A percentile compares a stretch with the other conserved stretches of the same genome.
Conservation (phyloP, 2,888 invertebrate genomes). For the Cheilosia vulpina region DNA sequence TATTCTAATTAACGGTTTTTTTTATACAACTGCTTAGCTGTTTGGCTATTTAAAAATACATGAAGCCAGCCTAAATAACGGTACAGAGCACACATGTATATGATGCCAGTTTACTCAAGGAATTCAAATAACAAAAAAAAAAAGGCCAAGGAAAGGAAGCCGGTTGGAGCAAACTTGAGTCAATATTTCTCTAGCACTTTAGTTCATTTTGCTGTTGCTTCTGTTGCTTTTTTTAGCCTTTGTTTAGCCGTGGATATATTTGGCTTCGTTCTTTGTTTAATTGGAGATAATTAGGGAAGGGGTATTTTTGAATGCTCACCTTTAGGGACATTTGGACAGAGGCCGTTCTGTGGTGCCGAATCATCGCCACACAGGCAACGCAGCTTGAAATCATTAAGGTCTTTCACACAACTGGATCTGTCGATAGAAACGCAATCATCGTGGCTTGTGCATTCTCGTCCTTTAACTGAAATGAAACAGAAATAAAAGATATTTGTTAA, state of each 20-base stretch:
- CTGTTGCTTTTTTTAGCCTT: constrained; percentile 34
- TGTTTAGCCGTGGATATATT: constrained; percentile 6
- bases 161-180: constrained; percentile 30
- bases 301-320: constrained; percentile 83
- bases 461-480: constrained; percentile 82
- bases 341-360: constrained; percentile 87
- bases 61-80: constrained; percentile 39
- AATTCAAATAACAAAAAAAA: constrained; percentile 7
- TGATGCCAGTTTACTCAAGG: constrained; percentile 30
- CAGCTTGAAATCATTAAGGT: constrained; percentile 86
- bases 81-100: constrained; percentile 12
- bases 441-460: constrained; percentile 86
- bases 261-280: constrained; percentile 22
- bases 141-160: not conserved
- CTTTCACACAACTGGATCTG: constrained; percentile 87
- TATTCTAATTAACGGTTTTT: constrained; percentile 52
- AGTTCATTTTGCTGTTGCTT: constrained; percentile 22
- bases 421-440: constrained; percentile 87
- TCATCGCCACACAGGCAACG: constrained; percentile 90
- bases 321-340: constrained; percentile 87
- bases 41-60: constrained; percentile 39
- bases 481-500: constrained; percentile 3
- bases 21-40: constrained; percentile 12
- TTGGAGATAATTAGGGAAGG: constrained; percentile 34
- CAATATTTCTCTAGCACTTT: constrained; percentile 53